Conservation (phyloP, 2,113 vertebrate species). For the Dascyllus trimaculatus region DNA sequence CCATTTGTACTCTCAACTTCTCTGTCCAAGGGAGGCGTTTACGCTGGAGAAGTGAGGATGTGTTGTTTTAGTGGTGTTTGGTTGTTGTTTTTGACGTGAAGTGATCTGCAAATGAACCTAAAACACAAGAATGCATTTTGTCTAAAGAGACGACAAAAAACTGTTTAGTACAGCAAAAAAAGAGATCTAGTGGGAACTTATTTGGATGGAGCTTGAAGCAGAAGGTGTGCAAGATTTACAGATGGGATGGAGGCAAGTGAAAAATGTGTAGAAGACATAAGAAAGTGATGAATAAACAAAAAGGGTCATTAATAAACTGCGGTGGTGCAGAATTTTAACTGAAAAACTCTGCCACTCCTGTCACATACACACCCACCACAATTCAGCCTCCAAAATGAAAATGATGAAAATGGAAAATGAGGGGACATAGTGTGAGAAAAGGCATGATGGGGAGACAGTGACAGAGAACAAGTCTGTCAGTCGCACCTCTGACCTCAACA, state of each 20-base stretch:
- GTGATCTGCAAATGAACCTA: background rate
- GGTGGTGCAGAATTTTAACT: background rate
- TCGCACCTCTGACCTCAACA: constrained; percentile 56
- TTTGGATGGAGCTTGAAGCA: background rate
- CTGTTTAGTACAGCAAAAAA: too few species aligned
- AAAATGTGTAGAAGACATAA: too few species aligned
- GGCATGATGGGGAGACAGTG: constrained; percentile 24
- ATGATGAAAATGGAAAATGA: constrained; percentile 24
- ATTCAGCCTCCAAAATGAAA: constrained; percentile 2
- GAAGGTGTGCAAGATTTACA: constrained; percentile 14
- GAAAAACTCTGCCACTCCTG: background rate
- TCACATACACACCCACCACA: constrained; percentile 13
- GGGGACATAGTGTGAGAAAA: background rate
- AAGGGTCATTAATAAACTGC: background rate
- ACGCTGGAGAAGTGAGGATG: background rate
- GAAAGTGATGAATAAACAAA: too few species aligned
- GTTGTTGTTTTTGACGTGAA: background rate
- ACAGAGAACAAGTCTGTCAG: constrained; percentile 28
- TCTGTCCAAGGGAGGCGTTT: background rate
- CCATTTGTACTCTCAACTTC: constrained; percentile 23
- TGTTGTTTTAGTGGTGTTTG: background rate
- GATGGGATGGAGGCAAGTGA: too few species aligned
- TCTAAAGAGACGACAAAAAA: background rate
- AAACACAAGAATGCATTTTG: background rate
- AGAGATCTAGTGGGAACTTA: too few species aligned